A percentile compares a stretch with the other conserved stretches of the same genome.
Evolutionary conservation across 2,888 invertebrate species (phyloP).

Genomic region (Leptinotarsa peninsularis): DNA sequence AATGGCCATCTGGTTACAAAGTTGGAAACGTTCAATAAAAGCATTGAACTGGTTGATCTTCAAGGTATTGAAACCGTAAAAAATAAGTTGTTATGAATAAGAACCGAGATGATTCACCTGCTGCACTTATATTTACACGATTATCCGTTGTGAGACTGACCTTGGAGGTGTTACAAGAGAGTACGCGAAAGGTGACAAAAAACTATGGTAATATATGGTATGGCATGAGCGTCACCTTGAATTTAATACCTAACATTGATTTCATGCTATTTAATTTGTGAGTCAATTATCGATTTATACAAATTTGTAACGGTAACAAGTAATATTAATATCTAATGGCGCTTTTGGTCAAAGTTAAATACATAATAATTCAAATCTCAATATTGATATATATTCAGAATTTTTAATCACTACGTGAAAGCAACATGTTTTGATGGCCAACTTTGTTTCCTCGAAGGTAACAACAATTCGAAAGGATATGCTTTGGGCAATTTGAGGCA

Average conservation of each 20-base stretch:
- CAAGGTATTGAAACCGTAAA: slow-evolving; percentile 16
- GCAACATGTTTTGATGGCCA: no score
- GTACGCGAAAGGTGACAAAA: slow-evolving; percentile 17
- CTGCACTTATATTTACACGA: slow-evolving; percentile 8
- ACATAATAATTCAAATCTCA: no score
- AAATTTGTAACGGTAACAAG: no score
- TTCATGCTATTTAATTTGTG: slow-evolving; percentile 36
- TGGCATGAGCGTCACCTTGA: slow-evolving; percentile 34
- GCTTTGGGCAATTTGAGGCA: not conserved
- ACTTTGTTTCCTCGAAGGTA: no score
- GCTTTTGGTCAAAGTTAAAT: no score
- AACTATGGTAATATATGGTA: slow-evolving; percentile 30
- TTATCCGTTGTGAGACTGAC: slow-evolving; percentile 8
- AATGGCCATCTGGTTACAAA: not conserved
- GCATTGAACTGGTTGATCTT: slow-evolving; percentile 5
- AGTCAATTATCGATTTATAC: slow-evolving; percentile 6
- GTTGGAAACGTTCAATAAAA: slow-evolving; percentile 2
- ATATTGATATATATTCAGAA: no score
- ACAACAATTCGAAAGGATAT: not conserved
- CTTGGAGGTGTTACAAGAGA: not conserved
- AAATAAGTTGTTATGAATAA: slow-evolving; percentile 8
- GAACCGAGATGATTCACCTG: slow-evolving; percentile 16
- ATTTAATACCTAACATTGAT: slow-evolving; percentile 36
- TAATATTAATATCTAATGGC: no score
- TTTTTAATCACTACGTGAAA: no score